Evolutionary conservation across 2,888 invertebrate species (phyloP).

Genomic region (Torymus aiolomorphi): DNA sequence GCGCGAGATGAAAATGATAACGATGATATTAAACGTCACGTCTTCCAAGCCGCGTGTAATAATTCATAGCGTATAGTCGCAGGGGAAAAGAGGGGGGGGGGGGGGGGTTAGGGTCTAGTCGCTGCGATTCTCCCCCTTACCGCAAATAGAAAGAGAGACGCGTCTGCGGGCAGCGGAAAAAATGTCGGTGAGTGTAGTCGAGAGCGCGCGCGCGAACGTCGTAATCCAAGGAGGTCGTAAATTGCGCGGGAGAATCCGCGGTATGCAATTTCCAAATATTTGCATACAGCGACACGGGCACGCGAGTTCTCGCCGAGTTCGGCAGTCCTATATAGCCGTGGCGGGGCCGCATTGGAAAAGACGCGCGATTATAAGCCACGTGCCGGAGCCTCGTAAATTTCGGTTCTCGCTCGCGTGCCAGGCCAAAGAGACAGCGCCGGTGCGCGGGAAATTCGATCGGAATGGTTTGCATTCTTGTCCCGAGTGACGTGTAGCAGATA

Average conservation of each 20-base stretch:
- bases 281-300: slow-evolving; percentile 33
- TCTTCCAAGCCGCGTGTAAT: too few relatives aligned
- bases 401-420: slow-evolving; percentile 18
- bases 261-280: slow-evolving; percentile 56
- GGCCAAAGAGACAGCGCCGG: slow-evolving; percentile 58
- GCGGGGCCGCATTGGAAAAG: too few relatives aligned
- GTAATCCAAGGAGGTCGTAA: slow-evolving; percentile 50
- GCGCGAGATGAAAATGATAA: too few relatives aligned
- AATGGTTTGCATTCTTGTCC: slow-evolving; percentile 72
- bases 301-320: slow-evolving; percentile 9
- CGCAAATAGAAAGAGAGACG: too few relatives aligned
- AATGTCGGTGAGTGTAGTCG: slow-evolving; percentile 9
- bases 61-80: too few relatives aligned
- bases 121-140: too few relatives aligned
- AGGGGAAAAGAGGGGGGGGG: too few relatives aligned
- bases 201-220: neutral
- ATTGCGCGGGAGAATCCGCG: slow-evolving; percentile 41
- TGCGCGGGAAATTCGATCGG: slow-evolving; percentile 70
- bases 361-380: slow-evolving; percentile 50
- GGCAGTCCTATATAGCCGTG: slow-evolving; percentile 14
- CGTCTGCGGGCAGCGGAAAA: slow-evolving; percentile 8
- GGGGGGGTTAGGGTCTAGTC: too few relatives aligned
- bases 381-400: slow-evolving; percentile 65
- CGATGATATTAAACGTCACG: neutral
- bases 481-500: slow-evolving; percentile 70